Base-by-base conservation (phyloP, 2,888 invertebrate genomes). In the Cephus sareptanus region DNA sequence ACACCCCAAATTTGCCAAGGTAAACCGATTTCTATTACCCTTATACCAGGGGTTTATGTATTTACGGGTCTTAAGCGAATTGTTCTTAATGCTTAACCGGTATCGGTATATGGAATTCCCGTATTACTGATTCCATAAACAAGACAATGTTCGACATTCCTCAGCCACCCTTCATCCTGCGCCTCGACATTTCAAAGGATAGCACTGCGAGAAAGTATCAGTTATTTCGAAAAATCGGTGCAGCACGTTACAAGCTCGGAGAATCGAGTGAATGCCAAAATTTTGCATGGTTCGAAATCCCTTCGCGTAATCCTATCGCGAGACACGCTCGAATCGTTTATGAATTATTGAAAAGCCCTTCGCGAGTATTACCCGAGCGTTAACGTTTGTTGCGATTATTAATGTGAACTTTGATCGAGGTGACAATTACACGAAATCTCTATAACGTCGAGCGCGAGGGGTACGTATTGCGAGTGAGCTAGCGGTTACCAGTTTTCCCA, bases 51-150 rank as follows among this genome's bases (percentile, higher is more conserved):
- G 75, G 69, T 71, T 75, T 56, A 75, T 37, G 12, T 73, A 73
- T 76, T 68, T 76, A 73, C 4, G 75, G 78, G 79, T 23, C 23
- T 23, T 6, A 56, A 56, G 23, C 56, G 23, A 56, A 23, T 56
- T 56, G 23, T 23, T 23, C 4, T 23, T 23, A 56, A 56, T 23
- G 56, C 6, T 23, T 23, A 56, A 56, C 23, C 23, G 56, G 2
- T 56, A 56, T 56, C 56, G 56, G 23, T 23, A 23, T 56, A 56
- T 23, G 56, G 15, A 56, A 56, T 56, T 56, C 23, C 6, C 1
- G 23, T 15, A 56, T 56, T 56, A 23, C 23, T 23, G 1, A 56
- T 56, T 56, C 23, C 56, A 56, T 56, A 9, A 23, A 23, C 9
- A 15, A 56, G 9, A 56, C 56, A 56, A 56, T 9, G 23, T 9